Evolutionary conservation across 2,888 invertebrate species (phyloP), one percentile per base, ranked within the genome.

Genomic region (Ligdia adustata): DNA sequence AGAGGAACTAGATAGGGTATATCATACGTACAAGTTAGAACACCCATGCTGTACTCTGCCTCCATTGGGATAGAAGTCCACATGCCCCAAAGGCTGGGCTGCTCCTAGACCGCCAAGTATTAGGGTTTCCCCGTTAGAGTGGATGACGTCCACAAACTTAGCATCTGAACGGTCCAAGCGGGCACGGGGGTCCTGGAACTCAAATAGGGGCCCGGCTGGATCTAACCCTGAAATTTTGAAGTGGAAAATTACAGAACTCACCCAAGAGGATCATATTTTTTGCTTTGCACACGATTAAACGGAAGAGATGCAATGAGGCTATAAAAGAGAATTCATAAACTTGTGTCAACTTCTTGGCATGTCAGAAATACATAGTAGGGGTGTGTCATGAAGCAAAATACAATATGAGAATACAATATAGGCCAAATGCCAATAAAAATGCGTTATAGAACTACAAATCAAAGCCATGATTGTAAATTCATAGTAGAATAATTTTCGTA

Each of bases 11-110:
- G 20, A 1, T 6, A 22, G 27, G 14, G 24, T 11, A 5, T 35
- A 33, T 24, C 9, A 33, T 12, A 69, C 84, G 75, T 65, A 89
- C 65, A 98, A 92, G 84, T 97, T 97, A 35, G 96, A 96, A 72
- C 98, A 98, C 1, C 98, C 98, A 60, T 95, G 96, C 75, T 98
- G 97, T 81, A 97, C 96, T 29, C 96, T 91, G 0, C 98, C 98
- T 0, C 98, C 98, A 64, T 98, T 98, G 0, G 97, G 97, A 78
- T 97, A 97, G 73, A 96, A 97, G 78, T 96, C 97, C 0, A 97
- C 97, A 73, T 97, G 95, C 0, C 98, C 98, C 92, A 98, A 95
- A 0, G 97, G 96, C 75, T 97, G 97, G 87, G 97, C 97, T 0
- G 97, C 96, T 2, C 96, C 96, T 12, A 96, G 82, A 0, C 98